Conservation (phyloP, 2,113 vertebrate species). For the Carassius carassius region DNA sequence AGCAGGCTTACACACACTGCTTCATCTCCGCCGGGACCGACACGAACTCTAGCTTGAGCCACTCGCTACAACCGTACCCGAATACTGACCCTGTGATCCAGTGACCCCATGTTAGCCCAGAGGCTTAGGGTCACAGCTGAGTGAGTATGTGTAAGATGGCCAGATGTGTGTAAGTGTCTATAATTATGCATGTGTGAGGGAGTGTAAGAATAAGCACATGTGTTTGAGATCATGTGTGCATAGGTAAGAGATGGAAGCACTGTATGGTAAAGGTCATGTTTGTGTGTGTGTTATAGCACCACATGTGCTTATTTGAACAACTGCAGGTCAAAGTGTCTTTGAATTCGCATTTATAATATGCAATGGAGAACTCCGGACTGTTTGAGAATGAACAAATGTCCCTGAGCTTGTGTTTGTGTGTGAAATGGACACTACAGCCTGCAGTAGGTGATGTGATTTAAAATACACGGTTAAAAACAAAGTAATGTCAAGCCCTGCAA, state of each 20-base stretch:
- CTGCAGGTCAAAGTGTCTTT: constrained; percentile 14
- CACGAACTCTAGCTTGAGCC: constrained; percentile 6
- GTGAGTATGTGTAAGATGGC: constrained; percentile 5
- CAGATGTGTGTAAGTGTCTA: constrained; percentile 14
- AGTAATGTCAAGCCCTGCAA: constrained; percentile 24
- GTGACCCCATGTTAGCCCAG: constrained; percentile 42
- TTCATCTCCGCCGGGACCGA: constrained; percentile 1
- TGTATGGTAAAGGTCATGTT: constrained; percentile 36
- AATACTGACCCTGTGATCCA: constrained; percentile 18
- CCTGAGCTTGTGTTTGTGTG: constrained; percentile 34
- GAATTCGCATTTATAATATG: not conserved
- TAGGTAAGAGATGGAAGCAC: not conserved
- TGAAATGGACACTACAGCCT: not conserved
- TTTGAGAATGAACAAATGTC: constrained; percentile 30
- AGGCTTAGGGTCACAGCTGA: constrained; percentile 43
- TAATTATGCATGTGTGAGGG: constrained; percentile 4
- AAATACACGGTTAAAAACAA: not conserved
- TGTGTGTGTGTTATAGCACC: constrained; percentile 11
- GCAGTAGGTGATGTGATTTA: constrained; percentile 10
- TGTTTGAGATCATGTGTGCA: not conserved
- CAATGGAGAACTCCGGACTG: constrained; percentile 9
- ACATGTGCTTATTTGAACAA: constrained; percentile 30
- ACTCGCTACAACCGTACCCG: constrained; percentile 70
- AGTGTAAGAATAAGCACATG: constrained; percentile 16
- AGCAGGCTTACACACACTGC: constrained; percentile 2